Percentiles rank a stretch among this genome's conserved stretches.
phyloP scores from a whole-genome alignment of 2,797 vertebrate genomes.

The Coregonus suidteri region DNA sequence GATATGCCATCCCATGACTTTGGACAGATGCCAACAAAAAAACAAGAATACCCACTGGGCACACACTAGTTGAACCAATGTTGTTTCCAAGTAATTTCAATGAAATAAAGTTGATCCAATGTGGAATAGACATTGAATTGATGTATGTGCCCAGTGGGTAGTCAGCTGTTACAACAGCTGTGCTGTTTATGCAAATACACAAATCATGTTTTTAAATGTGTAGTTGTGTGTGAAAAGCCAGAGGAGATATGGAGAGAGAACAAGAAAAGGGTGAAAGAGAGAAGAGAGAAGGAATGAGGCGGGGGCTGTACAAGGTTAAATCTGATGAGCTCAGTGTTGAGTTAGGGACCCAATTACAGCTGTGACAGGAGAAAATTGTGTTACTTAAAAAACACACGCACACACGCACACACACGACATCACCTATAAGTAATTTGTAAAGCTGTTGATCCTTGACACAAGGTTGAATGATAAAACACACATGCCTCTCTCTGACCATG shows the following conservation, averaged over 20 bases:
- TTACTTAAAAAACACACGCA: slow-evolving; percentile 7
- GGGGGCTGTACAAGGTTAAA: slow-evolving; percentile 52
- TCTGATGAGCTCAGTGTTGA: slow-evolving; percentile 46
- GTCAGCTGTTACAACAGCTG: slow-evolving; percentile 4
- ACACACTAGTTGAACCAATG: neutral
- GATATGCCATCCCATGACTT: neutral
- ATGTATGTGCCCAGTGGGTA: neutral
- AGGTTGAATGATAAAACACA: neutral
- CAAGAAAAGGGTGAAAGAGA: slow-evolving; percentile 10
- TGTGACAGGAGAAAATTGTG: slow-evolving; percentile 12
- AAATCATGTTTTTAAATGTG: neutral
- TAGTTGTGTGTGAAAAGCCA: neutral
- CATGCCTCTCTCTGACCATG: neutral
- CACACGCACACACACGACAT: neutral
- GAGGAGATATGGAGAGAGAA: neutral
- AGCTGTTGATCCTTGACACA: neutral
- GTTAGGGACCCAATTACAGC: slow-evolving; percentile 32
- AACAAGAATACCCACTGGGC: neutral
- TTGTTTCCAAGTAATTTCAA: too few species aligned
- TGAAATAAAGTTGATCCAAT: too few species aligned
- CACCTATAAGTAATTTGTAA: neutral
- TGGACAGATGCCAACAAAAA: slow-evolving; percentile 1
- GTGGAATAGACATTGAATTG: too few species aligned
- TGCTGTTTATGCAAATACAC: neutral
- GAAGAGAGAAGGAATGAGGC: slow-evolving; percentile 1